A percentile compares a stretch with the other conserved stretches of the same genome.
phyloP scores from a whole-genome alignment of 2,888 invertebrate species.

The Zygothrica quintamaculata region DNA sequence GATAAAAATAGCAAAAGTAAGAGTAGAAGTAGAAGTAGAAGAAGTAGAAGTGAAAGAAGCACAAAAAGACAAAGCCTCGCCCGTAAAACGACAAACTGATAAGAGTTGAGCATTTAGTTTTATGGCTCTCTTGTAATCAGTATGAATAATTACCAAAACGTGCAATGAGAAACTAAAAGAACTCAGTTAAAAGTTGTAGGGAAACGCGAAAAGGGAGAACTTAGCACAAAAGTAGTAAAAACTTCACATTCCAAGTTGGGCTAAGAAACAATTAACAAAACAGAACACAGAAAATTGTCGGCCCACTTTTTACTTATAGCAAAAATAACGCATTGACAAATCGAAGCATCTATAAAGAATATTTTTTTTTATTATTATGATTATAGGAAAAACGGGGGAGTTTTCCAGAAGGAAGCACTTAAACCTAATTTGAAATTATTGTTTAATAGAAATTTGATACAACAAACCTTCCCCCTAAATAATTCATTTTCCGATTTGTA shows the following conservation, averaged over 20 bases:
- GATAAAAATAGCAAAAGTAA: constrained; percentile 54
- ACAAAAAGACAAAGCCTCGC: constrained; percentile 12
- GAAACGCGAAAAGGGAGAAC: neutral
- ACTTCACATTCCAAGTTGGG: neutral
- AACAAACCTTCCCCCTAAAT: no score
- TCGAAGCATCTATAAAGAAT: no score
- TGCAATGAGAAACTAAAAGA: constrained; percentile 45
- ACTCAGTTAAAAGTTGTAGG: constrained; percentile 3
- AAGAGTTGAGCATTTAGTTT: constrained; percentile 66
- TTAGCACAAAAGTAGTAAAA: neutral
- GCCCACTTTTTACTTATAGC: neutral
- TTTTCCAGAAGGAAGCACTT: no score
- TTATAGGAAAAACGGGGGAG: no score
- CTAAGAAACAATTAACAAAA: no score
- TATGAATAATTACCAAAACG: constrained; percentile 78
- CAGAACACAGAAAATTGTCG: no score
- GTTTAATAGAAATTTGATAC: no score
- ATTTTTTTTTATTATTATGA: no score
- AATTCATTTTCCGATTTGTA: no score
- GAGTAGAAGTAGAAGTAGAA: constrained; percentile 1
- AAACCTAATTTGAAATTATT: no score
- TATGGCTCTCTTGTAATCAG: constrained; percentile 69
- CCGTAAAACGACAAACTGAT: constrained; percentile 60
- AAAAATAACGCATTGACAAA: neutral
- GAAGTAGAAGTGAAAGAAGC: neutral